Evolutionary conservation across 2,797 vertebrate species (phyloP).

Genomic region (Protosalanx chinensis): DNA sequence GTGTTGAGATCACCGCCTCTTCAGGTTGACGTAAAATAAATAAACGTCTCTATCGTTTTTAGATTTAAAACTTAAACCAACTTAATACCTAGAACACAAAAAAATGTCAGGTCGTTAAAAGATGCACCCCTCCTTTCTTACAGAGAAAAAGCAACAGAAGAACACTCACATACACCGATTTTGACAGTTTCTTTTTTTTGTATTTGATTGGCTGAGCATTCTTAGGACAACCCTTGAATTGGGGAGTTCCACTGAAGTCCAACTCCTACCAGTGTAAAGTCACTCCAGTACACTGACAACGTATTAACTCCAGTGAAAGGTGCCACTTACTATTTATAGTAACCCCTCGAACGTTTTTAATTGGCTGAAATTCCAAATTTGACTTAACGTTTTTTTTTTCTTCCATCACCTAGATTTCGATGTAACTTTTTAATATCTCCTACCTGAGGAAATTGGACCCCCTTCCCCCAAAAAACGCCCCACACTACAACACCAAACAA

Average conservation of each 20-base stretch:
- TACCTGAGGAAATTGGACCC: conserved; percentile 70
- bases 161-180: conserved; percentile 59
- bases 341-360: conserved; percentile 45
- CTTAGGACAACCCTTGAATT: conserved; percentile 58
- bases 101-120: conserved; percentile 63
- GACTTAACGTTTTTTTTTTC: conserved; percentile 36
- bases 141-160: conserved; percentile 63
- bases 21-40: conserved; percentile 47
- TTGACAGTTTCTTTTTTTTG: conserved; percentile 49
- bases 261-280: conserved; percentile 68
- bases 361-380: conserved; percentile 54
- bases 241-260: conserved; percentile 62
- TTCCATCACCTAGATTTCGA: conserved; percentile 53
- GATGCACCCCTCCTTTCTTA: conserved; percentile 57
- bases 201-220: conserved; percentile 61
- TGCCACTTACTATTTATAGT: conserved; percentile 48
- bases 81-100: conserved; percentile 23
- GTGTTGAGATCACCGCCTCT: conserved; percentile 59
- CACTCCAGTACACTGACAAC: conserved; percentile 56
- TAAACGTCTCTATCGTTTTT: conserved; percentile 54
- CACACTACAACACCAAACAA: conserved; percentile 73
- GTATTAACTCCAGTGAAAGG: conserved; percentile 40
- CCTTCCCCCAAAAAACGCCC: conserved; percentile 68
- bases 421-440: conserved; percentile 56
- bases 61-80: conserved; percentile 42